phyloP scores from a whole-genome alignment of 2,113 vertebrate species.

The Numenius arquata region DNA sequence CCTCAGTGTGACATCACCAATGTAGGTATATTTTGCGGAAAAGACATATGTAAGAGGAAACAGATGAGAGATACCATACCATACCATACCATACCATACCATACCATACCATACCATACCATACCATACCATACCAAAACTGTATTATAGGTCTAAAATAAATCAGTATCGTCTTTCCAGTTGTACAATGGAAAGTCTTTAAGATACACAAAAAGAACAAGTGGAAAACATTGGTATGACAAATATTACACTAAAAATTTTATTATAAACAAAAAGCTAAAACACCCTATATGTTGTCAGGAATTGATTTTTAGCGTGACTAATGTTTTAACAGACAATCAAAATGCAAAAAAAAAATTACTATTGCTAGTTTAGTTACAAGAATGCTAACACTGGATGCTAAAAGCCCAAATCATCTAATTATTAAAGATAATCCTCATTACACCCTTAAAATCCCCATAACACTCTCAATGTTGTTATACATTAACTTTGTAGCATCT shows the following conservation, averaged over 20 bases:
- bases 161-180: neutral
- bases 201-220: neutral
- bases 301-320: neutral
- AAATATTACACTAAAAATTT: neutral
- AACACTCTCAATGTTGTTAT: neutral
- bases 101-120: too few species aligned
- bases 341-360: neutral
- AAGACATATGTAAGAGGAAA: neutral
- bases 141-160: neutral
- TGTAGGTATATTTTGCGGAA: neutral
- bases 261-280: neutral
- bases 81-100: too few species aligned
- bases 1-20: accelerated
- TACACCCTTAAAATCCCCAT: neutral
- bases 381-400: neutral
- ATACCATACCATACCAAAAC: neutral
- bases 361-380: neutral
- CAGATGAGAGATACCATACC: neutral
- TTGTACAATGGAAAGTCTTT: neutral
- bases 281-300: neutral
- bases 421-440: neutral
- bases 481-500: neutral
- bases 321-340: neutral
- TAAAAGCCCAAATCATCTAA: neutral
- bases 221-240: neutral